These are phyloP conservation scores for Colius striatus DNA, from an alignment of 2,113 vertebrate species.

Conservation along the genomic window DNA sequence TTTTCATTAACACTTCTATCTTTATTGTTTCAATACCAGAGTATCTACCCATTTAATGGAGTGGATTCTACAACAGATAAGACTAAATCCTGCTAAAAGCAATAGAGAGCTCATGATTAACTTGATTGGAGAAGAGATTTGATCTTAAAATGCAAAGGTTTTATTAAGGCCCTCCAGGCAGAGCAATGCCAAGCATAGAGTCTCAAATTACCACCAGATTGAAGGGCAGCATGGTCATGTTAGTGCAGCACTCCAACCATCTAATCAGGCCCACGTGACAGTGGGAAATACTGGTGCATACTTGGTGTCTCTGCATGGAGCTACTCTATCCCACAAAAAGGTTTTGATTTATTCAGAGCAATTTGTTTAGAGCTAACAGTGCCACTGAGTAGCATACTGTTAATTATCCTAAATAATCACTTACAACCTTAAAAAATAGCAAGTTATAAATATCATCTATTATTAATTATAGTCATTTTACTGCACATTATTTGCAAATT, in stretches of 20 bases:
- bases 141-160: background rate
- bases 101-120: background rate
- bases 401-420: background rate
- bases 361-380: background rate
- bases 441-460: background rate
- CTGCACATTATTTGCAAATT: background rate
- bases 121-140: background rate
- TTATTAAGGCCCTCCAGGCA: background rate
- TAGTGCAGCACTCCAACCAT: background rate
- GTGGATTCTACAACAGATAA: background rate
- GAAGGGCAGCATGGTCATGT: background rate
- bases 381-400: background rate
- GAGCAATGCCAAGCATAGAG: background rate
- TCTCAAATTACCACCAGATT: background rate
- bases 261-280: background rate
- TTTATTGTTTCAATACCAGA: background rate
- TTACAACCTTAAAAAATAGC: background rate
- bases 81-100: background rate
- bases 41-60: background rate
- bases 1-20: background rate
- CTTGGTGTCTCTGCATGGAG: background rate
- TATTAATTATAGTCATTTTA: background rate
- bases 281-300: background rate
- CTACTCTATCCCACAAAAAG: background rate
- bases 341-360: background rate